phyloP scores from a whole-genome alignment of 2,797 vertebrate species.

The Spheniscus humboldti region DNA sequence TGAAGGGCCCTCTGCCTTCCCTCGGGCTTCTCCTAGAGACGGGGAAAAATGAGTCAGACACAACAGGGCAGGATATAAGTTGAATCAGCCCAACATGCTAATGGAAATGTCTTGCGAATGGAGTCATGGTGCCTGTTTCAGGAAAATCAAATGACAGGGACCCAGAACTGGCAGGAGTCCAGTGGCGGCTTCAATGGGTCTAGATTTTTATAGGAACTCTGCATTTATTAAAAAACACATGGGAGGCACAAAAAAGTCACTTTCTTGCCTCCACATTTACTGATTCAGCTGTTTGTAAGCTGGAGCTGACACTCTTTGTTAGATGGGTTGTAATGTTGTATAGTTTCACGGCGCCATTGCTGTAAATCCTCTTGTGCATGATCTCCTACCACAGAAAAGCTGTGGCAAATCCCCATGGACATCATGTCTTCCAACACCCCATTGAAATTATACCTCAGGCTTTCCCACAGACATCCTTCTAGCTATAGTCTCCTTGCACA shows the following conservation, averaged over 20 bases:
- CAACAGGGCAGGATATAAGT: slow-evolving; percentile 21
- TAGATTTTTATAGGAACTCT: not conserved
- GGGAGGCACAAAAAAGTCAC: not conserved
- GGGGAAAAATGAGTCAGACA: slow-evolving; percentile 22
- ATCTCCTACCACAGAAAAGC: not conserved
- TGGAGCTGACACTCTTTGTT: not conserved
- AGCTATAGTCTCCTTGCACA: not conserved
- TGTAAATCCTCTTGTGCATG: not conserved
- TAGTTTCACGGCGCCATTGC: not conserved
- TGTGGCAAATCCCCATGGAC: not conserved
- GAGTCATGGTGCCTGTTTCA: slow-evolving; percentile 13
- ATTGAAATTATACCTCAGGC: not conserved
- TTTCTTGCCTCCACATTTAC: not conserved
- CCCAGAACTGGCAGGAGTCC: not conserved
- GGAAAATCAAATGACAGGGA: slow-evolving; percentile 14
- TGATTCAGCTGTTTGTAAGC: not conserved
- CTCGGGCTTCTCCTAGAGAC: not conserved
- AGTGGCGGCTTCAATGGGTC: not conserved
- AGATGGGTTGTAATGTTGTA: not conserved
- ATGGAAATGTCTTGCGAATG: slow-evolving; percentile 1
- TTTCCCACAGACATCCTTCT: not conserved
- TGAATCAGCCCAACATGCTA: slow-evolving; percentile 26
- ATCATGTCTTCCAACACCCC: not conserved
- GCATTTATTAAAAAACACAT: not conserved
- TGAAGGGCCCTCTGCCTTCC: slow-evolving; percentile 29